phyloP scores from a whole-genome alignment of 2,888 invertebrate genomes.

The Myopa testacea region DNA sequence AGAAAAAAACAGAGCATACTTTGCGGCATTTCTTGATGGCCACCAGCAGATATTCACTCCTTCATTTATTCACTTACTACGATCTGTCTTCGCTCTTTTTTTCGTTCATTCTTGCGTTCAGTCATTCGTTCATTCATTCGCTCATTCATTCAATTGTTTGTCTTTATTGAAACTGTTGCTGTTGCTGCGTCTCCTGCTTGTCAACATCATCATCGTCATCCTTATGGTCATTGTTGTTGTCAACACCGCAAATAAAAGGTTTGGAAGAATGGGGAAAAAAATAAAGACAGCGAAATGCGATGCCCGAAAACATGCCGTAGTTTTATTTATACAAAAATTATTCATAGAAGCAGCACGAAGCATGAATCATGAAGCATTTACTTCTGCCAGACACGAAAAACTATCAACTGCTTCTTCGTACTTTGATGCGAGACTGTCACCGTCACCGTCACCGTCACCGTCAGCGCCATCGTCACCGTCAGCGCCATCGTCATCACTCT shows the following conservation, averaged over 20 bases:
- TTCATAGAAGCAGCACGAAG: not conserved
- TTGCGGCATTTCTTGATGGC: not conserved
- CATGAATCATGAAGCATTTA: not conserved
- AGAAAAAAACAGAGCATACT: not conserved
- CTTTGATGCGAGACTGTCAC: not conserved
- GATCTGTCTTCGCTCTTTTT: not conserved
- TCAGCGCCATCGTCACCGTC: not conserved
- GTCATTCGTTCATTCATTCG: not conserved
- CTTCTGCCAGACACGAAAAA: not conserved
- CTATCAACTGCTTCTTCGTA: not conserved
- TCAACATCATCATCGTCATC: not conserved
- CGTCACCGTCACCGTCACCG: not conserved
- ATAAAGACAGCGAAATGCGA: not conserved
- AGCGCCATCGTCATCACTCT: not conserved
- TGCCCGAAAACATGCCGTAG: not conserved
- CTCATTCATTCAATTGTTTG: constrained; percentile 1
- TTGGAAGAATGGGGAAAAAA: not conserved
- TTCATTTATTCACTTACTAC: not conserved
- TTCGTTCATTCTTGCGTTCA: not conserved
- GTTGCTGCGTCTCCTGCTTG: not conserved
- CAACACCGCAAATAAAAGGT: not conserved
- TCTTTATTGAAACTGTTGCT: not conserved
- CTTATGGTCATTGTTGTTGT: not conserved
- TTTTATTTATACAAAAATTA: constrained; percentile 16
- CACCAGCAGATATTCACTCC: not conserved